Evolutionary conservation across 2,113 vertebrate species (phyloP).

Genomic region (Anoura caudifer): DNA sequence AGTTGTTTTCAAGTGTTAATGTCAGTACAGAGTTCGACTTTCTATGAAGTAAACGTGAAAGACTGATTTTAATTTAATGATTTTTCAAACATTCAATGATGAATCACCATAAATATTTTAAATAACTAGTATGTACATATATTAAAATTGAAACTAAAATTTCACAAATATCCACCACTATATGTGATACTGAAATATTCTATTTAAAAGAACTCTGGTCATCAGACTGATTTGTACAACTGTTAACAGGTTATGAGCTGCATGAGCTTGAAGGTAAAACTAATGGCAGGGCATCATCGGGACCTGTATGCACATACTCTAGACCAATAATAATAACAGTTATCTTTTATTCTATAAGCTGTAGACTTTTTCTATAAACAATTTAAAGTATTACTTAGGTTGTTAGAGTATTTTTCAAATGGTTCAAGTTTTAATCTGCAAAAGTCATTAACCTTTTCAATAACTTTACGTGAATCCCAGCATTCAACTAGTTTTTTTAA

Average conservation of each 20-base stretch:
- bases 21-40: conserved; percentile 11
- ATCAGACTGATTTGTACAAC: neutral
- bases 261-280: conserved; percentile 11
- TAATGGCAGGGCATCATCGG: neutral
- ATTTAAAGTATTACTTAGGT: neutral
- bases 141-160: conserved; percentile 23
- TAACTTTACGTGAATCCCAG: neutral
- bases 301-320: neutral
- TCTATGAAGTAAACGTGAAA: conserved; percentile 19
- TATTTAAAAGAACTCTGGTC: neutral
- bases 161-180: neutral
- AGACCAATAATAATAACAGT: neutral
- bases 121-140: neutral
- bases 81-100: conserved; percentile 8
- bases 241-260: neutral
- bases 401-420: neutral
- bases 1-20: conserved; percentile 5
- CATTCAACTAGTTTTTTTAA: conserved; percentile 1
- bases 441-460: neutral
- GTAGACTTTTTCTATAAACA: neutral
- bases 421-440: neutral
- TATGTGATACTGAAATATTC: neutral
- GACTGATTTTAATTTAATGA: neutral
- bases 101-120: neutral
- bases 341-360: neutral